Conservation (phyloP, 2,797 vertebrate species). For the Hyperoplus lanceolatus region DNA sequence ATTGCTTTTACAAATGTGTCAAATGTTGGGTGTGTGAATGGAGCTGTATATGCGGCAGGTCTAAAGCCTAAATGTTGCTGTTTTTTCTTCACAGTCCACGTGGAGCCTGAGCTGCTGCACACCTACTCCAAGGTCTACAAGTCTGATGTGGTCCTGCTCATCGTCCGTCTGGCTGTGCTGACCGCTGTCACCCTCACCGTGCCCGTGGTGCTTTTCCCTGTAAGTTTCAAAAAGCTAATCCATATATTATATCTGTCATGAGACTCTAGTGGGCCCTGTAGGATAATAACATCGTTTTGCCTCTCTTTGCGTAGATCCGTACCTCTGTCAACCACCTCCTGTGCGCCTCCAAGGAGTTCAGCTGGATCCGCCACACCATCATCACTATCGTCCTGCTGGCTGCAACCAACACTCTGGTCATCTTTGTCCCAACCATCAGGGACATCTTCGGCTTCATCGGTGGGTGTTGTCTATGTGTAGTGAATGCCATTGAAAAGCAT, state of each 20-base stretch:
- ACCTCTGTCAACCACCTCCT: constrained; percentile 93
- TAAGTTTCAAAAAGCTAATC: constrained; percentile 78
- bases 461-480: constrained; percentile 65
- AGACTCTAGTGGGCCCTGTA: background rate
- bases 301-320: constrained; percentile 87
- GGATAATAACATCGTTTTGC: background rate
- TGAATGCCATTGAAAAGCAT: background rate
- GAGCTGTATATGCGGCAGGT: background rate
- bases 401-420: constrained; percentile 92
- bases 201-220: constrained; percentile 97
- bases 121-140: constrained; percentile 91
- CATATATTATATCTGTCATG: accelerated
- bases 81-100: constrained; percentile 70
- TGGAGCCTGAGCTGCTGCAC: constrained; percentile 94
- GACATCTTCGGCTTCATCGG: constrained; percentile 98
- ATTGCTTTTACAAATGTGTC: background rate
- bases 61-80: constrained; percentile 17
- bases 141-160: constrained; percentile 89
- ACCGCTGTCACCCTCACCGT: constrained; percentile 96
- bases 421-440: constrained; percentile 94
- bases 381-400: constrained; percentile 89
- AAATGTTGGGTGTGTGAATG: background rate
- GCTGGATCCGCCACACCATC: constrained; percentile 90
- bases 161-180: constrained; percentile 95
- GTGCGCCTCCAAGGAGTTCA: constrained; percentile 91